Evolutionary conservation across 2,113 vertebrate species (phyloP), one percentile per base, ranked within the genome.

Genomic region (Rhipidura dahli): DNA sequence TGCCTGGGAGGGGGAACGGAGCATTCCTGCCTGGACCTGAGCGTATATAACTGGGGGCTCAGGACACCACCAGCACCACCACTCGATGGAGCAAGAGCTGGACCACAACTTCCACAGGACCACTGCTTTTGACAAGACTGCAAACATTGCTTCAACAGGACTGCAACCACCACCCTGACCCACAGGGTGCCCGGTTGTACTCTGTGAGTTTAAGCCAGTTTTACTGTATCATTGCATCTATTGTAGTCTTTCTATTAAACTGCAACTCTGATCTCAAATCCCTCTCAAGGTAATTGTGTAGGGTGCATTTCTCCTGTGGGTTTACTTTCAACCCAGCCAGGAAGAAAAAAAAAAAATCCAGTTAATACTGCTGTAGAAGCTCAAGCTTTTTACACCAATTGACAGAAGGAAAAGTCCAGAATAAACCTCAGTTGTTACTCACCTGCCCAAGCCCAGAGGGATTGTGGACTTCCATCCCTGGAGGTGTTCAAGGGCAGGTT

Each of bases 401-500:
- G 35, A 26, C 20, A 65, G 35, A 45, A 50, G 39, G 21, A 3
- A 5, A 37, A 31, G 19, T 72, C 33, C 79, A 66, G 51, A 79
- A 24, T 7, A 60, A 24, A 35, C 45, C 13, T 61, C 56, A 66
- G 28, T 12, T 59, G 23, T 31, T 22, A 60, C 17, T 17, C 2
- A 0, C 20, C n/a, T 60, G 39, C 23, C 18, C 21, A 61, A 22
- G 33, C 1, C 0, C 51, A 57, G 51, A 20, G 16, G 19, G 11
- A 7, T 9, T 22, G 42, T 40, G 42, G 14, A 69, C 64, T 49
- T 18, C 35, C 35, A 59, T 27, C 11, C 44, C 35, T n/a, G n/a
- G 9, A 59, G 18, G 18, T 27, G 18, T 49, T 59, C 28, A 49
- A 22, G 35, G 53, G 24, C 35, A 69, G 64, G 35, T 3, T 30